These are phyloP conservation scores for Herpailurus yagouaroundi DNA, from an alignment of 2,113 vertebrate genomes.

Conservation along the genomic window DNA sequence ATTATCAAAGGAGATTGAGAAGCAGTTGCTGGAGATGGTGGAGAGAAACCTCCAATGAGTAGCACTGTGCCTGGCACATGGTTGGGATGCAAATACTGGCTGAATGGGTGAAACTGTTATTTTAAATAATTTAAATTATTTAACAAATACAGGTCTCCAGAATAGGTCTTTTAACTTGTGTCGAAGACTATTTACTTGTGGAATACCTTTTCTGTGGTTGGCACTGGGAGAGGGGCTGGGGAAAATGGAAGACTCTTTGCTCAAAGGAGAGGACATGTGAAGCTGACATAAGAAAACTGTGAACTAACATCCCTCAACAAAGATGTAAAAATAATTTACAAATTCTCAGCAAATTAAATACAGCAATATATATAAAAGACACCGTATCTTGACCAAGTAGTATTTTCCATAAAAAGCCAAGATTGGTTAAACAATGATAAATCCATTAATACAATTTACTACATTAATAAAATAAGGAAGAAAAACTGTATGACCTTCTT, in stretches of 20 bases:
- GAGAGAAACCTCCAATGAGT: neutral
- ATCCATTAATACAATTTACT: neutral
- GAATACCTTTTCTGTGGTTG: neutral
- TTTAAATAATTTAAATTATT: slow-evolving; percentile 34
- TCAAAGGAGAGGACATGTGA: neutral
- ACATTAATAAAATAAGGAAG: slow-evolving; percentile 33
- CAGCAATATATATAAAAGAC: neutral
- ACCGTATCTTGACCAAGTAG: neutral
- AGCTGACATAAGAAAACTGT: neutral
- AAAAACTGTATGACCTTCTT: neutral
- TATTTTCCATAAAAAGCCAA: neutral
- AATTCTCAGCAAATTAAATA: neutral
- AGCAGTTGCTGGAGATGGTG: neutral
- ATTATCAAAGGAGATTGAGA: neutral
- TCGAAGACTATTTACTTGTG: neutral
- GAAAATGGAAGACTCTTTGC: neutral
- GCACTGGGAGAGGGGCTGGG: neutral
- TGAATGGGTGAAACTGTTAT: neutral
- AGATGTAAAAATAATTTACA: neutral
- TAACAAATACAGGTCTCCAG: slow-evolving; percentile 16
- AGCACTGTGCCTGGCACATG: neutral
- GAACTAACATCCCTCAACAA: neutral
- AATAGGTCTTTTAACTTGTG: neutral
- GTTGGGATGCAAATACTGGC: neutral
- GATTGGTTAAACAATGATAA: neutral